Evolutionary conservation across 2,888 invertebrate species (phyloP), one percentile per base, ranked within the genome.

Genomic region (Parnassius glacialis): DNA sequence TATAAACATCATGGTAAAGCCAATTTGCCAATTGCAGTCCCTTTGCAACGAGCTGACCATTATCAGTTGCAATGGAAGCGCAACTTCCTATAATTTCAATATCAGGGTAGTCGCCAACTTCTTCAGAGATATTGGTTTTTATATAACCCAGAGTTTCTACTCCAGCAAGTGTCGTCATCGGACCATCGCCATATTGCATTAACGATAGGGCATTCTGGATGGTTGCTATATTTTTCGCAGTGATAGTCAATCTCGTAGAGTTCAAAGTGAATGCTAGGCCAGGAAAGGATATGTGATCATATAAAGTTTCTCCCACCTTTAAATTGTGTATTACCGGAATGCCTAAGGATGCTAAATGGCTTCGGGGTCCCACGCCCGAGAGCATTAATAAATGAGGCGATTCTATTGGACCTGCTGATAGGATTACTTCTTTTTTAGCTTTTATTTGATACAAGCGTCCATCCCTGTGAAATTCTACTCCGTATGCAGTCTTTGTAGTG

Each of bases 381-480:
- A 94, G 80, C 93, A 94, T 93, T 16, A 94, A 72, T 11, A 97
- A 78, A 80, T 97, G 96, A 0, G 97, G 95, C 0, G 96, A 94
- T 81, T 95, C 96, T 67, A 97, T 94, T 0, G 96, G 94, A 0
- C 97, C 96, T 1, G 95, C 95, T 10, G 95, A 94, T 9, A 93
- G 70, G 52, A 94, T 88, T 0, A 93, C 92, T 78, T 94, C 20
- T 68, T 92, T 93, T 1, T 78, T 84, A 9, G 90, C 90, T 65
- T 70, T 69, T 51, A 90, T 84, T 67, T 75, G 73, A 66, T 86
- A 87, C 3, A 94, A 52, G 91, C 94, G 69, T 16, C 85, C 83
- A 20, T 83, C 83, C 66, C 78, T 83, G 44, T 78, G 70, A 64
- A 87, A 87, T 72, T 85, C 81, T 1, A 90, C 84, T 3, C 89